Evolutionary conservation across 2,888 invertebrate genomes (phyloP).

Genomic region (Pecten maximus): DNA sequence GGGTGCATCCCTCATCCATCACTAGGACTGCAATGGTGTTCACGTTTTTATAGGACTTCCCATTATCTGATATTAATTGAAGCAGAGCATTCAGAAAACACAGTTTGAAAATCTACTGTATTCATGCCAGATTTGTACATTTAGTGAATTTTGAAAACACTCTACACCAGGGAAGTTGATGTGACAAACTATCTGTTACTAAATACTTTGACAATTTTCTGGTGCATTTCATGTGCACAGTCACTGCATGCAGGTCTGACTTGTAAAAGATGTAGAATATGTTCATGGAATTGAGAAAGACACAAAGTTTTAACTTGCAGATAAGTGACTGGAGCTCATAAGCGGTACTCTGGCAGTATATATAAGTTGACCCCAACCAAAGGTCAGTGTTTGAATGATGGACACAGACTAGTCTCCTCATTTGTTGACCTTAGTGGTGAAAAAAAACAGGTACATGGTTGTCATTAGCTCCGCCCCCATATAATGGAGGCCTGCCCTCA

Average conservation of each 20-base stretch:
- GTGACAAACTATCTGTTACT: too few relatives aligned
- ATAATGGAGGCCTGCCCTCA: neutral
- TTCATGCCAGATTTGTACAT: too few relatives aligned
- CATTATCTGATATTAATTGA: neutral
- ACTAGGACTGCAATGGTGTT: neutral
- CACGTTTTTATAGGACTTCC: neutral
- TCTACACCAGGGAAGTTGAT: too few relatives aligned
- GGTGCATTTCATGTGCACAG: too few relatives aligned
- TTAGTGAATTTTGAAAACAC: too few relatives aligned
- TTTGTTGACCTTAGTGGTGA: conserved; percentile 13
- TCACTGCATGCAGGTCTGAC: too few relatives aligned
- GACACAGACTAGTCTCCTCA: neutral
- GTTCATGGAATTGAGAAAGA: neutral
- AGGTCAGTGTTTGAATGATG: conserved; percentile 29
- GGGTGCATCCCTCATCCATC: neutral
- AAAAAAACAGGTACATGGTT: neutral
- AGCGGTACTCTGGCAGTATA: neutral
- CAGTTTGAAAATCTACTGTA: too few relatives aligned
- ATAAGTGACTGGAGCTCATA: neutral
- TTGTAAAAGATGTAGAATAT: neutral
- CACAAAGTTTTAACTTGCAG: neutral
- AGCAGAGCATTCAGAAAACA: too few relatives aligned
- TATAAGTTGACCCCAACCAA: neutral
- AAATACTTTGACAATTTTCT: too few relatives aligned
- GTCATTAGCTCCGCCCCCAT: neutral